Base-by-base conservation (phyloP, 37 sponge, comb jelly and placozoan genomes). In the Diacarnus erythraeanus region DNA sequence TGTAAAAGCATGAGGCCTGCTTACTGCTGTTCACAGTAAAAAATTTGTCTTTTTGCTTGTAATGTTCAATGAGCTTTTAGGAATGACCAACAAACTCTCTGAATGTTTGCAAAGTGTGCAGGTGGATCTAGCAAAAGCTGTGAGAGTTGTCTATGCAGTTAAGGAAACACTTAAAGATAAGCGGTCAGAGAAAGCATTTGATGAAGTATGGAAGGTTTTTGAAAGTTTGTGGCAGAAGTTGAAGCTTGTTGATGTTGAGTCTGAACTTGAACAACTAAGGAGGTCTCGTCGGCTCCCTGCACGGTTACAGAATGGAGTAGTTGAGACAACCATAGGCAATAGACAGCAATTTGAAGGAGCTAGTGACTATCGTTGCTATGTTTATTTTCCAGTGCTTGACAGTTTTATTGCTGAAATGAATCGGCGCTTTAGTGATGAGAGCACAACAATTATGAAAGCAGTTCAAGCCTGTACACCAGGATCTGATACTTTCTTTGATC, bases 91-190 rank as follows among this genome's bases (percentile, higher is more conserved):
- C 29, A 47, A 63, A 4, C 70, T 79, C 31, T 79, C 80, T 66
- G 80, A 79, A 25, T 42, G 56, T 26, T 63, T 79, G n/a, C 80
- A 79, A 42, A 38, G 47, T 67, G 29, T 38, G n/a, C 67, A 79
- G 1, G 25, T 79, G 17, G 69, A 79, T 68, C 69, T 79, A 35
- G 80, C 80, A 35, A 79, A 66, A 68, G 70, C 80, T 47, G 70
- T 63, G 40, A 59, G 57, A 18, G 25, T 79, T 23, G 80, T 67
- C 21, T 38, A 36, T 69, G 69, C 80, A 42, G 60, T 63, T 17
- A 79, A 30, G 27, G 18, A 66, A 66, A 79, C 69, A 41, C 70
- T 79, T 66, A 57, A 68, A 39, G 36, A 36, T 25, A 59, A 47
- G 1, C 47, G 80, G 25, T 38, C 80, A 35, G 69, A 64, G 37